Base-by-base conservation (phyloP, 2,797 vertebrate species). In the Periophthalmus magnuspinnatus region DNA sequence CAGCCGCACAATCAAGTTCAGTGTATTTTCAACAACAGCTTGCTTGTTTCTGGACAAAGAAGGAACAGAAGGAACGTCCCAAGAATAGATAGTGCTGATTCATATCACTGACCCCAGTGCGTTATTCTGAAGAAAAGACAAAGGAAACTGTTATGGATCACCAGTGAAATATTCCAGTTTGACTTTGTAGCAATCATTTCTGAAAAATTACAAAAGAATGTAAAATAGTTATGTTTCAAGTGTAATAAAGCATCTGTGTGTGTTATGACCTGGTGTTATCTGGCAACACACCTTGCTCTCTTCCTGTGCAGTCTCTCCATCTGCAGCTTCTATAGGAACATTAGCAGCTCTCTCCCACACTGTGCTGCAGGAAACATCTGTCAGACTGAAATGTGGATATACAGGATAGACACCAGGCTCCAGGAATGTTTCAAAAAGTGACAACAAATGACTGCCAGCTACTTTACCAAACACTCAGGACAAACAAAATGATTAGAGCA, bases 331-430 rank as follows among this genome's bases (percentile, higher is more conserved):
- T 81, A 84, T 55, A 85, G 69, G 80, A 84, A 84, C 79, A 84
- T 41, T 33, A n/a, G 61, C 52, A 55, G 21, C 10, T 78, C 74
- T 83, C 78, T 84, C 81, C 77, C 75, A 77, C 81, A 64, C 78
- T 22, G 77, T 54, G 57, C 68, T 74, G 85, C 89, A 90, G 91
- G 90, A 91, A 92, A 86, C 89, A 89, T 92, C 88, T 92, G 91
- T 75, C 62, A 2, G 68, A 50, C 76, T 68, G 72, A 88, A 81
- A 84, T 65, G 76, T 71, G 75, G 41, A 67, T 24, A 0, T 60
- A 5, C 74, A 77, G 78, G 81, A 87, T 70, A 21, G 59, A 24
- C 5, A 38, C 56, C 38, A 79, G 69, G 69, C 59, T 62, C 52
- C 58, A 68, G 45, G 75, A 69, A 66, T 62, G 58, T n/a, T 60